Base-by-base conservation (phyloP, 2,113 vertebrate genomes). In the Syrmaticus mikado region DNA sequence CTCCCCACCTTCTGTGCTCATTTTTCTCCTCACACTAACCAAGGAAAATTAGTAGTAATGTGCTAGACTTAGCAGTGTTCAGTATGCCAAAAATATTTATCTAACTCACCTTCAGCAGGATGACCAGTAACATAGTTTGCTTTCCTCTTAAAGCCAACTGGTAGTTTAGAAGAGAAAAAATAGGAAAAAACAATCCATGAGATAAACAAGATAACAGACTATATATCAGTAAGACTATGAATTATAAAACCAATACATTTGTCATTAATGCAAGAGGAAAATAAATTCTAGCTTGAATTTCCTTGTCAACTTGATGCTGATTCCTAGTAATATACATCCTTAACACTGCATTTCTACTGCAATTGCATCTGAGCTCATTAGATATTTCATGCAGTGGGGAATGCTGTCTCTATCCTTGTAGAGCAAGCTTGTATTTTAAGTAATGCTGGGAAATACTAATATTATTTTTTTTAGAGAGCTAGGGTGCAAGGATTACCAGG, bases 71-170 rank as follows among this genome's bases (percentile, higher is more conserved):
- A 48, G 17, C 21, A 62, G 28, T 57, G 50, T 68, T 75, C 30
- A 24, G 11, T 74, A 25, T 62, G 18, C 4, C 3, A 25, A 40
- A 24, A 19, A 21, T 32, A 24, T 41, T 46, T 20, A 32, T 15
- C 32, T 48, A 41, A 92, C 97, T 80, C 94, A 98, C 98, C 97
- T 50, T 97, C 96, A 83, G 96, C 96, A 66, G 98, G 68, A 73
- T 98, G 95, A 91, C 98, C 72, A 66, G 92, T 89, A 71, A 91
- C 64, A 34, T 96, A 80, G 82, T 98, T 97, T 32, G 83, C 82
- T 94, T 95, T 98, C 93, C 97, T 99, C 96, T 98, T 98, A 94
- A 97, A 99, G 73, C 98, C 98, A 97, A 98, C 98, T 99, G 83
- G 74, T 50, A 38, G 50, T 87, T 96, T 90, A 40, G 5, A 58